These are phyloP conservation scores for Conus ventricosus DNA, from an alignment of 1,140 invertebrate genomes.

Conservation along the genomic window DNA sequence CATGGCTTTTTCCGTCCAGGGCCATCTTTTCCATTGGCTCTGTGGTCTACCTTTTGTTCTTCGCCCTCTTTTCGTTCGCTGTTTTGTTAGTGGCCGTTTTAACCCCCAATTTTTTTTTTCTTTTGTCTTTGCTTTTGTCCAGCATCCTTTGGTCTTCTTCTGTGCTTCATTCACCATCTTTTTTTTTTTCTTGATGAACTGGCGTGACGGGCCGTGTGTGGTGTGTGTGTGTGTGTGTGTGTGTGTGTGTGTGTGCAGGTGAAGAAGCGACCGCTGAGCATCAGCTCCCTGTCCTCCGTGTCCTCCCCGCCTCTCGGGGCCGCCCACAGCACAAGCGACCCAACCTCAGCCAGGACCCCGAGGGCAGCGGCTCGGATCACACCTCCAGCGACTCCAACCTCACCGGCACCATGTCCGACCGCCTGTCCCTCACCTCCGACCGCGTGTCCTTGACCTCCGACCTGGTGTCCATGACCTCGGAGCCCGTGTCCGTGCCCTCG, in stretches of 20 bases:
- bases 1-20: too few species aligned
- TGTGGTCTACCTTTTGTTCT: too few species aligned
- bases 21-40: too few species aligned
- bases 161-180: too few species aligned
- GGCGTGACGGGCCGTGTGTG: too few species aligned
- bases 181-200: too few species aligned
- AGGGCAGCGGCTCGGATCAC: neutral
- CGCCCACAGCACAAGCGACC: constrained; percentile 61
- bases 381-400: constrained; percentile 31
- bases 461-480: constrained; percentile 10
- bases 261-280: constrained; percentile 82
- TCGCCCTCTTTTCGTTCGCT: too few species aligned
- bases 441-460: constrained; percentile 18
- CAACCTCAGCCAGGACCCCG: constrained; percentile 45
- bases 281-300: constrained; percentile 88
- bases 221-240: neutral
- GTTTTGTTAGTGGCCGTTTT: too few species aligned
- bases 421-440: constrained; percentile 20
- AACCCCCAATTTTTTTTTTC: too few species aligned
- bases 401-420: constrained; percentile 9
- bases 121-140: too few species aligned
- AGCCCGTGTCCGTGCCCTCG: neutral
- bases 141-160: too few species aligned
- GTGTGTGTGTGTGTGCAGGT: constrained; percentile 41
- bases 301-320: constrained; percentile 81